phyloP scores from a whole-genome alignment of 2,888 invertebrate genomes.

The Pollenia griseotomentosa region DNA sequence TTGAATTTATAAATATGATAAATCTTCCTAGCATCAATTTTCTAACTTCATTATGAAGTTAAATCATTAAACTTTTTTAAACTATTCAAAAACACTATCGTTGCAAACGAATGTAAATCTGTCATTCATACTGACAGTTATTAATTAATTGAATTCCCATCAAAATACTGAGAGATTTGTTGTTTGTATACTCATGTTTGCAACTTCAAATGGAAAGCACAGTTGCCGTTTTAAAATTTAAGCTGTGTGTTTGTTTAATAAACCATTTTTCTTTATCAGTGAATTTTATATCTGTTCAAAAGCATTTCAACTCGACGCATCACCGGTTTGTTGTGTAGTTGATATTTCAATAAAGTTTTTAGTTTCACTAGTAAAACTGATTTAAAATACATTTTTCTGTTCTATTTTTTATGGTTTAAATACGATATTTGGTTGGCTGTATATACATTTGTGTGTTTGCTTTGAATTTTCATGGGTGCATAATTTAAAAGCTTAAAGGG shows the following conservation, averaged over 20 bases:
- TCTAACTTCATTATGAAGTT: too few relatives aligned
- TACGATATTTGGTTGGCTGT: too few relatives aligned
- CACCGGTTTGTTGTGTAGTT: background rate
- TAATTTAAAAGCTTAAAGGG: too few relatives aligned
- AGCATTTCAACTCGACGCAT: background rate
- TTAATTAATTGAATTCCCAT: constrained; percentile 49
- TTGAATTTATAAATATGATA: too few relatives aligned
- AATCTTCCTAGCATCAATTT: too few relatives aligned
- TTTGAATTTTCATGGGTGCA: too few relatives aligned
- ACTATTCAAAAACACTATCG: too few relatives aligned
- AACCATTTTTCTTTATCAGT: constrained; percentile 22
- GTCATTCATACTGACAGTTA: constrained; percentile 24
- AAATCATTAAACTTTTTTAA: too few relatives aligned
- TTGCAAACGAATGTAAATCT: too few relatives aligned
- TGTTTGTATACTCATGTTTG: background rate
- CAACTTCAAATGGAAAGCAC: background rate
- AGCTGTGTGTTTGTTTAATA: constrained; percentile 6
- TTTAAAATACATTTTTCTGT: background rate
- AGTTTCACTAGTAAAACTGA: background rate
- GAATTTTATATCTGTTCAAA: background rate
- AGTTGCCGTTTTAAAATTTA: background rate
- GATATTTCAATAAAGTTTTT: constrained; percentile 1
- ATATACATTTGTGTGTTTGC: too few relatives aligned
- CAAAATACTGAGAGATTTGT: background rate
- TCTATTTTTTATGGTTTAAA: background rate